Conservation (phyloP, 2,888 invertebrate species). For the Drosophila recens region DNA sequence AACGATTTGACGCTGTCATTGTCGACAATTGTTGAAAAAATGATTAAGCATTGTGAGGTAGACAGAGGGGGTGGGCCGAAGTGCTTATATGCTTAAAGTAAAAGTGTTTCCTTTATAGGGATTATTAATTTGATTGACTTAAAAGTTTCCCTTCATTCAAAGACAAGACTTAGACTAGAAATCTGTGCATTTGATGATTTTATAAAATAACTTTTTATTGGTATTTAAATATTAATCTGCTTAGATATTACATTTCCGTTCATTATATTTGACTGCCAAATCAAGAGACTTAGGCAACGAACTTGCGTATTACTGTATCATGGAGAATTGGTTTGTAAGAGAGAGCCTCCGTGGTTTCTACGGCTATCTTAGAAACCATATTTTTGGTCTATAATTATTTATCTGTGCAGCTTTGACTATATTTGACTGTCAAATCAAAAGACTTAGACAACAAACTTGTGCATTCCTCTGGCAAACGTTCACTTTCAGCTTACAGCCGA, state of each 20-base stretch:
- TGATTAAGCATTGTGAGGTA: slow-evolving; percentile 43
- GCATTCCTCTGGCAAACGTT: slow-evolving; percentile 43
- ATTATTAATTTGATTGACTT: neutral
- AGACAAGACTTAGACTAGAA: neutral
- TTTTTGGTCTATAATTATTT: neutral
- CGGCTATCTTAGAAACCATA: neutral
- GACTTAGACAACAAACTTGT: slow-evolving; percentile 50
- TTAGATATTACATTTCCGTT: neutral
- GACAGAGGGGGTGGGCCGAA: neutral
- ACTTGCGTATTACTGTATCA: slow-evolving; percentile 35
- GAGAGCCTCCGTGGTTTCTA: neutral
- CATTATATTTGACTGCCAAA: neutral
- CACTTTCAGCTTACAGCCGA: slow-evolving; percentile 54
- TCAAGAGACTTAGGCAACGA: slow-evolving; percentile 47
- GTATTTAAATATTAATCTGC: neutral
- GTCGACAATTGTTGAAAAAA: slow-evolving; percentile 73
- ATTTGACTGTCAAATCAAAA: slow-evolving; percentile 33
- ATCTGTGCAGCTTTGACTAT: neutral
- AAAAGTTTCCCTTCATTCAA: neutral
- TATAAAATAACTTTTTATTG: neutral
- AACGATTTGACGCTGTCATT: slow-evolving; percentile 73
- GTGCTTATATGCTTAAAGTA: slow-evolving; percentile 18
- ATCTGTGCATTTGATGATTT: neutral
- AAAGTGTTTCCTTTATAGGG: slow-evolving; percentile 21
- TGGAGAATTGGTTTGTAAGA: no score